Evolutionary conservation across 2,797 vertebrate genomes (phyloP).

Genomic region (Todus mexicanus): DNA sequence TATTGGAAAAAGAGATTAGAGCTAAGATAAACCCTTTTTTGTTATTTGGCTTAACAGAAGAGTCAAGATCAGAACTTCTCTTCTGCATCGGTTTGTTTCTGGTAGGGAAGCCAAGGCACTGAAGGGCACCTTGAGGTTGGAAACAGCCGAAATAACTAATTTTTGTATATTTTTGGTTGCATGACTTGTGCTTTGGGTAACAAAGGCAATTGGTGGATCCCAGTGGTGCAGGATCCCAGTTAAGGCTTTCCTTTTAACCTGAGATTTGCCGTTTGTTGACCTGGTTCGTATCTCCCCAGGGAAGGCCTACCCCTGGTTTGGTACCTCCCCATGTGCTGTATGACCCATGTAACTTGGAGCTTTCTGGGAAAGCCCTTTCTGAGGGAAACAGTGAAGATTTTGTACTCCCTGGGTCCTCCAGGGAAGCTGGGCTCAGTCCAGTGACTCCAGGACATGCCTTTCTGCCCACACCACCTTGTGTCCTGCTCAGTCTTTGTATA

Average conservation of each 20-base stretch:
- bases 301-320: neutral
- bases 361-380: neutral
- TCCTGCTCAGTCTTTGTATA: neutral
- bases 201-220: neutral
- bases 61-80: neutral
- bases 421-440: neutral
- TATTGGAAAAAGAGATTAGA: slow-evolving; percentile 15
- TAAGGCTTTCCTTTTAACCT: neutral
- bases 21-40: neutral
- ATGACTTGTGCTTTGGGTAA: neutral
- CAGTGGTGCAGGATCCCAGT: neutral
- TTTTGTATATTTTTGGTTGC: neutral
- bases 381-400: neutral
- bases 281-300: neutral
- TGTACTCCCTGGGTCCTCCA: neutral
- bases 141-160: neutral
- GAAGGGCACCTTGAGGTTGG: slow-evolving; percentile 6
- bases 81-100: neutral
- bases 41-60: neutral
- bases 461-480: fast-evolving
- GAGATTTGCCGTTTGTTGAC: neutral
- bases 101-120: neutral
- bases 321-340: neutral
- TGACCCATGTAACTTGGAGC: neutral
- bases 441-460: neutral